Evolutionary conservation across 2,113 vertebrate genomes (phyloP).

Genomic region (Cygnus buccinator): DNA sequence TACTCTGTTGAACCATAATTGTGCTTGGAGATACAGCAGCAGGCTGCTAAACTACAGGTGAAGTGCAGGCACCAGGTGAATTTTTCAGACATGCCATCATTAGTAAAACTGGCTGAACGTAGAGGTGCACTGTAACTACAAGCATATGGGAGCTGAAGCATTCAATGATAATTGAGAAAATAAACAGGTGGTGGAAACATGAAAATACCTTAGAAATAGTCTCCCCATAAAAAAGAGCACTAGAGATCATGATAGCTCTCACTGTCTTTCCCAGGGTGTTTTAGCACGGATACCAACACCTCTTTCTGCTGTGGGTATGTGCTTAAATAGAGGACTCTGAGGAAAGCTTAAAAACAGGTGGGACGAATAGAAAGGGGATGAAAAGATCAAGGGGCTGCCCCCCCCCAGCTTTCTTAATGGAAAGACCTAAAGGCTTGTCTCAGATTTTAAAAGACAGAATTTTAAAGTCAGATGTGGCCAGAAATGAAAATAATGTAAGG

Average conservation of each 20-base stretch:
- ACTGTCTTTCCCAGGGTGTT: not conserved
- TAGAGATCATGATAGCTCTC: not conserved
- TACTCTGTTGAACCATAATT: not conserved
- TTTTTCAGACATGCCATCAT: not conserved
- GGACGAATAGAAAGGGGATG: not conserved
- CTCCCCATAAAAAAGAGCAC: not conserved
- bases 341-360: not conserved
- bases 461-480: not conserved
- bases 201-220: not conserved
- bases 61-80: not conserved
- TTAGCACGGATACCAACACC: not conserved
- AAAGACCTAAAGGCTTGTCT: not conserved
- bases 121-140: not conserved
- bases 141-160: not conserved
- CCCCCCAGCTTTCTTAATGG: not conserved
- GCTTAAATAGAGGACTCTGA: not conserved
- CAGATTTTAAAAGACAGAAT: not conserved
- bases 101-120: not conserved
- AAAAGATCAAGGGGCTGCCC: not conserved
- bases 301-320: not conserved
- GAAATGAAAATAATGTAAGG: slow-evolving; percentile 1
- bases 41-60: not conserved
- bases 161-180: not conserved
- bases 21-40: not conserved
- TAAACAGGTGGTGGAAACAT: not conserved